Percentiles rank a stretch among this genome's conserved stretches.
These are phyloP conservation scores for Chromobotia macracanthus DNA, from an alignment of 2,797 vertebrate genomes.

Conservation along the genomic window DNA sequence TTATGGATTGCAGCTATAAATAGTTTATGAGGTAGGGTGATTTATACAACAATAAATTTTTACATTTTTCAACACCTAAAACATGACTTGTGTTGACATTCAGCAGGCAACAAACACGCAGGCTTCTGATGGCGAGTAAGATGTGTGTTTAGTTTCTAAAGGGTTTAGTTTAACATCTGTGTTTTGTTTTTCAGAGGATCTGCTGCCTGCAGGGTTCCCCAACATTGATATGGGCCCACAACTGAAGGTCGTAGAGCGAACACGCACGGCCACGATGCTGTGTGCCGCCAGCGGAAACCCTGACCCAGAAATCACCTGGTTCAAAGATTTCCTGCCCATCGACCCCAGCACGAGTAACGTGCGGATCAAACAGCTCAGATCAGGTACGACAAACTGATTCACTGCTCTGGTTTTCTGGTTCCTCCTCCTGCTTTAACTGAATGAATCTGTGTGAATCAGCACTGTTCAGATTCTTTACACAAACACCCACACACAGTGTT, in stretches of 20 bases:
- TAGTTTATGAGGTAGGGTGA: too few species aligned
- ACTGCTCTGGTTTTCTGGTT: constrained; percentile 11
- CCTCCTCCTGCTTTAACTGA: not conserved
- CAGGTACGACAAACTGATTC: constrained; percentile 80
- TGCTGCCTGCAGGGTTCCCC: constrained; percentile 91
- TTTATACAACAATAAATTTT: too few species aligned
- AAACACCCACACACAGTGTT: constrained; percentile 4
- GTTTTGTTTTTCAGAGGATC: constrained; percentile 84
- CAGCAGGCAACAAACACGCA: too few species aligned
- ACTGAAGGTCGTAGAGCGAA: constrained; percentile 95
- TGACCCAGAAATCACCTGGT: constrained; percentile 98
- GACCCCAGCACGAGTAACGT: constrained; percentile 92
- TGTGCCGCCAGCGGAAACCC: constrained; percentile 97
- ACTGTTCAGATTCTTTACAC: not conserved
- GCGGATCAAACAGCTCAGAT: constrained; percentile 94
- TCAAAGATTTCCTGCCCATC: constrained; percentile 97
- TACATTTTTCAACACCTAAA: too few species aligned
- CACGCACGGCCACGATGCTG: constrained; percentile 95
- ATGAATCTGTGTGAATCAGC: not conserved
- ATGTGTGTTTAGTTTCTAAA: too few species aligned
- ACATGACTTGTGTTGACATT: too few species aligned
- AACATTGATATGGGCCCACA: constrained; percentile 99
- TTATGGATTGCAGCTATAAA: too few species aligned
- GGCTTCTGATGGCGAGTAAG: too few species aligned
- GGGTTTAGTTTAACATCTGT: constrained; percentile 7